Evolutionary conservation across 2,113 vertebrate species (phyloP).

Genomic region (Hippoglossus stenolepis): DNA sequence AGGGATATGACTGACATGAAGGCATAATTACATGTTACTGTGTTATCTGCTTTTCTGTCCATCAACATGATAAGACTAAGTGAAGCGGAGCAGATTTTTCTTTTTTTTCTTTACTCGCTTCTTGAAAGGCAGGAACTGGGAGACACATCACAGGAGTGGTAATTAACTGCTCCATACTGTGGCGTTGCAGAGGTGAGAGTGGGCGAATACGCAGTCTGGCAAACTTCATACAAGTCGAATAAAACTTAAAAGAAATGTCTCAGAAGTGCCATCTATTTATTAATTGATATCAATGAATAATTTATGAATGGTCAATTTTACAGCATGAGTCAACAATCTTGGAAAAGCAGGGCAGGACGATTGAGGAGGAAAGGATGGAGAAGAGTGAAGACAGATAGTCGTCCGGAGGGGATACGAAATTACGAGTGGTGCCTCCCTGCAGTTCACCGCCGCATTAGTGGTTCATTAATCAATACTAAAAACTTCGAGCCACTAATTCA

Average conservation of each 20-base stretch:
- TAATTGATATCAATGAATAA: conserved; percentile 51
- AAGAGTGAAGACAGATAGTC: conserved; percentile 32
- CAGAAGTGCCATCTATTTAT: conserved; percentile 26
- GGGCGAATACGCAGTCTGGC: conserved; percentile 21
- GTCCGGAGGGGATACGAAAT: conserved; percentile 45
- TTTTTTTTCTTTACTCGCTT: conserved; percentile 12
- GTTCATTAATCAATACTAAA: conserved; percentile 65
- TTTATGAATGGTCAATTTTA: conserved; percentile 39
- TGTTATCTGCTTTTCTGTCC: conserved; percentile 47
- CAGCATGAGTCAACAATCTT: conserved; percentile 9
- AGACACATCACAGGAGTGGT: conserved; percentile 39
- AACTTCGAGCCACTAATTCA: conserved; percentile 51
- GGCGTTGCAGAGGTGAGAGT: conserved; percentile 42
- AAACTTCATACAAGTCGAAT: conserved; percentile 34
- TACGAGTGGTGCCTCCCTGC: conserved; percentile 37
- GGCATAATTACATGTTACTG: conserved; percentile 46
- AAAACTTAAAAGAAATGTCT: conserved; percentile 29
- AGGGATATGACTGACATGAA: conserved; percentile 42
- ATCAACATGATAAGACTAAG: conserved; percentile 35
- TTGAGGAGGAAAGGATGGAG: conserved; percentile 7
- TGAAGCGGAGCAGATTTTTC: not conserved
- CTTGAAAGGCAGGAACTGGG: conserved; percentile 25
- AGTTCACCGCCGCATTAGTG: conserved; percentile 33
- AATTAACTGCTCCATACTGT: conserved; percentile 45
- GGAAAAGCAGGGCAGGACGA: conserved; percentile 10